These are phyloP conservation scores for Lochmaea capreae DNA, from an alignment of 2,888 invertebrate species.

Conservation along the genomic window DNA sequence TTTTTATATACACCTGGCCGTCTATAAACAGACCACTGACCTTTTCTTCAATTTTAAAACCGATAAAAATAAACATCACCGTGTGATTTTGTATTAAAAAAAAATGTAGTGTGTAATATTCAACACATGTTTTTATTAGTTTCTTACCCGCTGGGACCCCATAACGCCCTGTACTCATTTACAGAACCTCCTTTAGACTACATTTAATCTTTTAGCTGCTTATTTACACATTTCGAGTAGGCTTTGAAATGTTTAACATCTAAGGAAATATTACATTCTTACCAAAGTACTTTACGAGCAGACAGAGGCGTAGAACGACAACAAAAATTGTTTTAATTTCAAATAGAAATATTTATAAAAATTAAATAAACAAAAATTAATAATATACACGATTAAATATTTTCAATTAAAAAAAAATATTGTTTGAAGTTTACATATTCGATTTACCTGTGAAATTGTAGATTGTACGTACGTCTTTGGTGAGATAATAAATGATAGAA, in stretches of 20 bases:
- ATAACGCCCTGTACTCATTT: slow-evolving; percentile 16
- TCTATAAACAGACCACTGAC: neutral
- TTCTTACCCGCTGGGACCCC: slow-evolving; percentile 15
- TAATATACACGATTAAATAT: too few relatives aligned
- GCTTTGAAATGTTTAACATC: slow-evolving; percentile 39
- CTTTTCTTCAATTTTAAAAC: neutral
- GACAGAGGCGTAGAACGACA: neutral
- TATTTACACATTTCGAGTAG: slow-evolving; percentile 41
- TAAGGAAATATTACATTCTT: slow-evolving; percentile 34
- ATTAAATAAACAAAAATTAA: too few relatives aligned
- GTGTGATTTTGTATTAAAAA: slow-evolving; percentile 13
- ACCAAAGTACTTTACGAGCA: slow-evolving; percentile 10
- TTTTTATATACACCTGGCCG: neutral
- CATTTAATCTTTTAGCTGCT: slow-evolving; percentile 12
- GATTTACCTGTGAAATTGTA: too few relatives aligned
- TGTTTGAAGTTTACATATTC: too few relatives aligned
- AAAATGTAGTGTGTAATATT: slow-evolving; percentile 8
- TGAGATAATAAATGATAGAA: slow-evolving; percentile 31
- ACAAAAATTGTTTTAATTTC: too few relatives aligned
- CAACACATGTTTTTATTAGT: slow-evolving; percentile 19
- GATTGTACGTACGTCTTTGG: neutral
- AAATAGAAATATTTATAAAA: too few relatives aligned
- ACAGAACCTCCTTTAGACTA: neutral
- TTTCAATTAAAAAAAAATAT: too few relatives aligned
- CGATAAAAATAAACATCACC: neutral